Evolutionary conservation across 2,888 invertebrate species (phyloP).

Genomic region (Machimus rusticus): DNA sequence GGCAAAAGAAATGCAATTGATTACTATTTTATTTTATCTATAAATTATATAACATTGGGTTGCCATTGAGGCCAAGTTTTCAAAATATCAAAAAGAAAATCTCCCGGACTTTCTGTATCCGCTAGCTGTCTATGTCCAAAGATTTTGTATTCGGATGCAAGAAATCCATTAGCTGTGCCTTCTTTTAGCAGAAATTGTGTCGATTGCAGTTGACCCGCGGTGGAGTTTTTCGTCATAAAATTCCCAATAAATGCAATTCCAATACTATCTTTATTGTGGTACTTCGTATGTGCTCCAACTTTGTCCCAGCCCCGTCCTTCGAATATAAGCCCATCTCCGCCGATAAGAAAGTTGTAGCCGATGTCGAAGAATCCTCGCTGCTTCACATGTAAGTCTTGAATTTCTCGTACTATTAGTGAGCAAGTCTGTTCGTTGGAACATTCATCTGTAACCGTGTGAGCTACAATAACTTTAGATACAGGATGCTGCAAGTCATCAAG

Average conservation of each 20-base stretch:
- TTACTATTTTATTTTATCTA: not conserved
- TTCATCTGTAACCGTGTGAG: not conserved
- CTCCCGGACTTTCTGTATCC: slow-evolving; percentile 74
- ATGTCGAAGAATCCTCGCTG: slow-evolving; percentile 57
- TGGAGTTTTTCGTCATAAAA: slow-evolving; percentile 56
- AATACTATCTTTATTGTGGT: slow-evolving; percentile 57
- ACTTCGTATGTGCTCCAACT: slow-evolving; percentile 57
- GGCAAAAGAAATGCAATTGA: no score
- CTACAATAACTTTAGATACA: not conserved
- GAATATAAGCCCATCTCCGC: slow-evolving; percentile 47
- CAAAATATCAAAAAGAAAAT: slow-evolving; percentile 68
- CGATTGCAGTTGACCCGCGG: slow-evolving; percentile 65
- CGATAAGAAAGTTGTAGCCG: slow-evolving; percentile 58
- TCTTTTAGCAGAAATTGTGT: slow-evolving; percentile 67
- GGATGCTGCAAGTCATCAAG: not conserved
- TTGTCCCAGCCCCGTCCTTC: slow-evolving; percentile 58
- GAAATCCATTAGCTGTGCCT: slow-evolving; percentile 68
- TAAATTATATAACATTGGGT: not conserved
- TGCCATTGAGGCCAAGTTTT: slow-evolving; percentile 72
- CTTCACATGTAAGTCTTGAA: slow-evolving; percentile 57
- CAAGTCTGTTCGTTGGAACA: slow-evolving; percentile 49
- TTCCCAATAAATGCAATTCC: slow-evolving; percentile 58
- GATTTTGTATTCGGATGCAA: slow-evolving; percentile 70
- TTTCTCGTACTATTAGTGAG: slow-evolving; percentile 54
- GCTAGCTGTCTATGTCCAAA: slow-evolving; percentile 73